Conservation (phyloP, 2,113 vertebrate species). For the Ctenomys sociabilis region DNA sequence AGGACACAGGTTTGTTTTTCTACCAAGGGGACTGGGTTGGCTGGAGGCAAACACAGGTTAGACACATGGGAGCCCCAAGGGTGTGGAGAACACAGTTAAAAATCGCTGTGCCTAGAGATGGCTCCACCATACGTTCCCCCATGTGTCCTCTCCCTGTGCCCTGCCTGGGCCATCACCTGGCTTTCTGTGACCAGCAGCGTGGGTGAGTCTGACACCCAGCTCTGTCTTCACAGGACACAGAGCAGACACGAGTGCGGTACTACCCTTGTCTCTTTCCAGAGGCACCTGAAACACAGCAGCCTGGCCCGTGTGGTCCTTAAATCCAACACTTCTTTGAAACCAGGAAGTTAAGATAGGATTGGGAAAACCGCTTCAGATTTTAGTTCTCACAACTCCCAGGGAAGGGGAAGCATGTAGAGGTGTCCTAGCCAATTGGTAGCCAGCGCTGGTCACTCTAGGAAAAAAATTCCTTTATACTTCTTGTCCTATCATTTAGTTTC, state of each 20-base stretch:
- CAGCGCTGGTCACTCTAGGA: not conserved
- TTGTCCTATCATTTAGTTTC: not conserved
- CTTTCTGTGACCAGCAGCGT: not conserved
- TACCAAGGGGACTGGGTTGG: not conserved
- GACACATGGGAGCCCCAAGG: not conserved
- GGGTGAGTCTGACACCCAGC: not conserved
- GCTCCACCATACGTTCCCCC: not conserved
- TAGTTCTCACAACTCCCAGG: not conserved
- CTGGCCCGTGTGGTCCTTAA: not conserved
- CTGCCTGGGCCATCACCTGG: not conserved
- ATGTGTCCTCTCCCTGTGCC: not conserved
- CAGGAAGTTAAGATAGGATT: not conserved
- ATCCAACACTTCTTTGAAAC: not conserved
- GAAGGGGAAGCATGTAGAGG: not conserved
- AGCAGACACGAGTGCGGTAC: not conserved
- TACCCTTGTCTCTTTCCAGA: not conserved
- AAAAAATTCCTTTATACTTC: not conserved
- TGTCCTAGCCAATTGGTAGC: not conserved
- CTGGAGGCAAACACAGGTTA: not conserved
- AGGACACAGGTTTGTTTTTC: conserved; percentile 9
- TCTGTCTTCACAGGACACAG: not conserved
- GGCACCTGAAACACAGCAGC: not conserved
- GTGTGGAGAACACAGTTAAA: not conserved
- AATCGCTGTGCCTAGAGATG: not conserved
- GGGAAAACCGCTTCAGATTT: not conserved